Conservation (phyloP, 2,888 invertebrate genomes). For the Eupithecia insigniata region DNA sequence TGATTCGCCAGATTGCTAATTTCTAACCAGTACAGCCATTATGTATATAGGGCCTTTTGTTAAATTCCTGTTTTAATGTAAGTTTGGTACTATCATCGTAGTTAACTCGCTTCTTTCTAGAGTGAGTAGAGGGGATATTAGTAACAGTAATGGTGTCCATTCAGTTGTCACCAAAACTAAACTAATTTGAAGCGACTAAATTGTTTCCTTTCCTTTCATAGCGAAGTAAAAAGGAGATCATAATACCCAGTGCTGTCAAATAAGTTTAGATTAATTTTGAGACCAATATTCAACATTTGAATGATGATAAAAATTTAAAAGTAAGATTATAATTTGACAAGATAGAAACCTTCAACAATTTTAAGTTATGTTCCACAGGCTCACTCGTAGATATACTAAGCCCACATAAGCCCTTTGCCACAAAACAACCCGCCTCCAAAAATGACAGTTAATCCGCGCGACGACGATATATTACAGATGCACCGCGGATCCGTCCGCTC, state of each 20-base stretch:
- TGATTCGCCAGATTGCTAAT: not conserved
- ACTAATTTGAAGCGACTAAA: too few relatives aligned
- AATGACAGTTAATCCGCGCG: constrained; percentile 63
- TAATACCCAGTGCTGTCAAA: too few relatives aligned
- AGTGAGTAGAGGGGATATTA: too few relatives aligned
- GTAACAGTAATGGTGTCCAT: too few relatives aligned
- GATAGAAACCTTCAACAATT: not conserved
- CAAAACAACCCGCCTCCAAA: constrained; percentile 48
- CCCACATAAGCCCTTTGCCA: not conserved
- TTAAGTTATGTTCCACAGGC: not conserved
- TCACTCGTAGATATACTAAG: not conserved
- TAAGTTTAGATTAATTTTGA: too few relatives aligned
- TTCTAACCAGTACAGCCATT: not conserved
- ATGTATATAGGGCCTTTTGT: not conserved
- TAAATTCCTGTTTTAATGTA: not conserved
- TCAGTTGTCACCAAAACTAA: too few relatives aligned
- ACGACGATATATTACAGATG: constrained; percentile 76
- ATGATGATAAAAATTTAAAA: not conserved
- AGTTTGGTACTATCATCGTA: too few relatives aligned
- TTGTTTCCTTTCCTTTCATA: too few relatives aligned
- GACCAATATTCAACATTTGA: too few relatives aligned
- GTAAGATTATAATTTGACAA: not conserved
- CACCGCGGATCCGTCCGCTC: constrained; percentile 73
- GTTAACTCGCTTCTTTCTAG: too few relatives aligned
- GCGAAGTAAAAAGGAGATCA: too few relatives aligned